Evolutionary conservation across 2,888 invertebrate species (phyloP).

Genomic region (Morinoia aosen): DNA sequence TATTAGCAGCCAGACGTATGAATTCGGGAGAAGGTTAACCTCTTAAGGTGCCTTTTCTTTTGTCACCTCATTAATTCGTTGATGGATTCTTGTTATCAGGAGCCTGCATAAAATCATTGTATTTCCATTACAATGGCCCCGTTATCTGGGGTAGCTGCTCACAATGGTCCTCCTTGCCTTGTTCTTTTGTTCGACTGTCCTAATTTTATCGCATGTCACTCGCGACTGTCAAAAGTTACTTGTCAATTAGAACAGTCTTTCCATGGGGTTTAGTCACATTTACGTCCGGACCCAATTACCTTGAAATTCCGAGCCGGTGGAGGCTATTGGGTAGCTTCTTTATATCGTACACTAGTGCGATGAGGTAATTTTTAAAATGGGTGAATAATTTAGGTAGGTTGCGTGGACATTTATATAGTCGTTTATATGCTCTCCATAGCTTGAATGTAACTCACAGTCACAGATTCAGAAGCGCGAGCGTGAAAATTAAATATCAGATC

Average conservation of each 20-base stretch:
- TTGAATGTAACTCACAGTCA: too few relatives aligned
- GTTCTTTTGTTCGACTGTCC: slow-evolving; percentile 24
- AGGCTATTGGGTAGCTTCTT: not conserved
- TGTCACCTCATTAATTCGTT: slow-evolving; percentile 12
- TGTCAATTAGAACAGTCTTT: slow-evolving; percentile 26
- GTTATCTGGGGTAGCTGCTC: not conserved
- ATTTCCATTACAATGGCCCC: not conserved
- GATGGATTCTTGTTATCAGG: not conserved
- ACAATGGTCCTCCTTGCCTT: slow-evolving; percentile 8
- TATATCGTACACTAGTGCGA: too few relatives aligned
- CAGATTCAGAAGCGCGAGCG: too few relatives aligned
- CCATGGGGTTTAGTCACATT: not conserved
- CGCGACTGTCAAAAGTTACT: slow-evolving; percentile 23
- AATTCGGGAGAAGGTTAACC: not conserved
- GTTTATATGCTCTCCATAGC: too few relatives aligned
- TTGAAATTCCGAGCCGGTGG: not conserved
- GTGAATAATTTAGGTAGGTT: too few relatives aligned
- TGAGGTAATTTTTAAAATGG: too few relatives aligned
- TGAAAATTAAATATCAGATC: too few relatives aligned
- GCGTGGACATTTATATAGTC: too few relatives aligned
- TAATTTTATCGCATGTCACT: slow-evolving; percentile 35
- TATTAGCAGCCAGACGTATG: not conserved
- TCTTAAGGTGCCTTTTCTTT: slow-evolving; percentile 1
- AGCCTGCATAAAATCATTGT: not conserved
- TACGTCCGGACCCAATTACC: not conserved